These are phyloP conservation scores for Delphinapterus leucas DNA, from an alignment of 2,113 vertebrate species.

Conservation along the genomic window DNA sequence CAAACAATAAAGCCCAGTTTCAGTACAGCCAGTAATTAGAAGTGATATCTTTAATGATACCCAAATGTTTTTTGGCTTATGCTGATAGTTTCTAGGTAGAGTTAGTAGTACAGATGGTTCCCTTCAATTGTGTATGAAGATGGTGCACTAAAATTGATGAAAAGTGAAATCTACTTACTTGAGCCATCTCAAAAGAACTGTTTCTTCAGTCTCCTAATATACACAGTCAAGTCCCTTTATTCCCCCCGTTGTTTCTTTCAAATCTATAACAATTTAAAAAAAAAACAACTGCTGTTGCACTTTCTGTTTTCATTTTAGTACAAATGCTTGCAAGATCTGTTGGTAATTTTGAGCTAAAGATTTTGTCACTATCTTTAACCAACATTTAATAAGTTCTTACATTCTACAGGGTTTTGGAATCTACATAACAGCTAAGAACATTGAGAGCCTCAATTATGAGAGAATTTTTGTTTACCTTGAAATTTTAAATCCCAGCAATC, in stretches of 20 bases:
- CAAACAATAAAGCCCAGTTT: background rate
- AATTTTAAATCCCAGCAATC: slow-evolving; percentile 10
- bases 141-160: background rate
- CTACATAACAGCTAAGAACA: background rate
- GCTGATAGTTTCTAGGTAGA: background rate
- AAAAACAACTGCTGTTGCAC: background rate
- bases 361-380: background rate
- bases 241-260: background rate
- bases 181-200: background rate
- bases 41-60: slow-evolving; percentile 1
- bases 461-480: background rate
- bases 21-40: background rate
- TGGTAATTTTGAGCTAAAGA: background rate
- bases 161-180: background rate
- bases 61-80: slow-evolving; percentile 24
- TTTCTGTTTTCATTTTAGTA: slow-evolving; percentile 20
- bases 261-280: background rate
- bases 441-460: background rate
- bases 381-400: background rate
- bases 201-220: background rate
- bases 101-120: background rate
- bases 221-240: background rate
- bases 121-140: background rate
- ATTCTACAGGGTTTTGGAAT: background rate
- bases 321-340: background rate